Evolutionary conservation across 1,140 invertebrate species (phyloP).

Genomic region (Lycorma delicatula): DNA sequence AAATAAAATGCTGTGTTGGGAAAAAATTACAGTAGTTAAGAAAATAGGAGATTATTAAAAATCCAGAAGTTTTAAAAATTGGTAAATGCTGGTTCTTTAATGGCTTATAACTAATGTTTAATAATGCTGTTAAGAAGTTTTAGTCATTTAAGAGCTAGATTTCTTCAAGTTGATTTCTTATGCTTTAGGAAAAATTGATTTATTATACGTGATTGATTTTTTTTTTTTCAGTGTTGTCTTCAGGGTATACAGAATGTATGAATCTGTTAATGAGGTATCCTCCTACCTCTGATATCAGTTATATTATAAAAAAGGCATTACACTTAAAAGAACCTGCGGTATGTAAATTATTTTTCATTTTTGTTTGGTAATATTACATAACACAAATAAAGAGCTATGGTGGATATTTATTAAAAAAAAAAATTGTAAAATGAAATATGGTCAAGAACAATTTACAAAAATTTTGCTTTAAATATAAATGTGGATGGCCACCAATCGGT

Average conservation of each 20-base stretch:
- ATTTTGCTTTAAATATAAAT: too few species aligned
- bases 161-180: too few species aligned
- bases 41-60: not conserved
- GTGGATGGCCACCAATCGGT: too few species aligned
- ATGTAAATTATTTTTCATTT: conserved; percentile 7
- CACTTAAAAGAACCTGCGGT: conserved; percentile 48
- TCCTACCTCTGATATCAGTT: conserved; percentile 48
- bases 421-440: too few species aligned
- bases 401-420: too few species aligned
- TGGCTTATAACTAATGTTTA: not conserved
- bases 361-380: too few species aligned
- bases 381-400: too few species aligned
- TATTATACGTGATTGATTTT: conserved; percentile 12
- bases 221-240: conserved; percentile 45
- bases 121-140: not conserved
- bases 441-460: too few species aligned
- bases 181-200: too few species aligned
- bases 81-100: not conserved
- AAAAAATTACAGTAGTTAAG: too few species aligned
- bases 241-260: conserved; percentile 54
- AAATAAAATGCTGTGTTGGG: too few species aligned
- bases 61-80: not conserved
- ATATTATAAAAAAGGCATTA: conserved; percentile 53
- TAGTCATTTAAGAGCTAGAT: not conserved
- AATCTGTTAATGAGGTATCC: conserved; percentile 59